Percentiles rank a stretch among this genome's conserved stretches.
Conservation (phyloP, 2,888 invertebrate species). For the Pterostichus niger region DNA sequence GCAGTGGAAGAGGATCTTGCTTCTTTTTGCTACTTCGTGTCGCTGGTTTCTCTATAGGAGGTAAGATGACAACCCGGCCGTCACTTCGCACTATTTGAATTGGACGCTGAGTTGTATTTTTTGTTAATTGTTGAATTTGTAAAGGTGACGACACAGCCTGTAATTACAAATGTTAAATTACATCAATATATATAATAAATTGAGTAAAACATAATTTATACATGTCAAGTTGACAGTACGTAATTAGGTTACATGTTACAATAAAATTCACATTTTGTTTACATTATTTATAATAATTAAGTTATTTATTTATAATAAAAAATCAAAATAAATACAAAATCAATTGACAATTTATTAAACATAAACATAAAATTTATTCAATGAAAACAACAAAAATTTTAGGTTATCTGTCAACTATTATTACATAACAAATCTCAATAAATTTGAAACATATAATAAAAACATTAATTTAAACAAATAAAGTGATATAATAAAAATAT, state of each 20-base stretch:
- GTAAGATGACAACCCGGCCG: slow-evolving; percentile 87
- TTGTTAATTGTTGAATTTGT: slow-evolving; percentile 70
- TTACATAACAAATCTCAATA: slow-evolving; percentile 39
- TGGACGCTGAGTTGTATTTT: slow-evolving; percentile 78
- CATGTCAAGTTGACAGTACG: slow-evolving; percentile 19
- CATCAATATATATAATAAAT: no score
- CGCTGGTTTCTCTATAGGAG: slow-evolving; percentile 91
- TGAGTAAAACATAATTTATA: neutral
- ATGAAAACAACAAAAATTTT: slow-evolving; percentile 42
- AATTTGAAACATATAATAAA: slow-evolving; percentile 17
- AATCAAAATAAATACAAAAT: slow-evolving; percentile 18
- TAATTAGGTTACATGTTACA: slow-evolving; percentile 12
- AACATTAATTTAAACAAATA: slow-evolving; percentile 29
- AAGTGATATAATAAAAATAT: slow-evolving; percentile 10
- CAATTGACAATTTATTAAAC: slow-evolving; percentile 36
- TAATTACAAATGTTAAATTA: slow-evolving; percentile 31
- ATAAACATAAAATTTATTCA: neutral
- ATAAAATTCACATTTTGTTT: slow-evolving; percentile 10
- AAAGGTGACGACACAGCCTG: slow-evolving; percentile 20
- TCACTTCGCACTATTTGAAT: slow-evolving; percentile 87
- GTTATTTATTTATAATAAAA: slow-evolving; percentile 26
- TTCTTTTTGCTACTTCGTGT: slow-evolving; percentile 85
- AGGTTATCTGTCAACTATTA: slow-evolving; percentile 56
- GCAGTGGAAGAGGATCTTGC: slow-evolving; percentile 60
- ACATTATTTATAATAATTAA: neutral